These are phyloP conservation scores for Australoheros scitulus DNA, from an alignment of 2,113 vertebrate species.

Conservation along the genomic window DNA sequence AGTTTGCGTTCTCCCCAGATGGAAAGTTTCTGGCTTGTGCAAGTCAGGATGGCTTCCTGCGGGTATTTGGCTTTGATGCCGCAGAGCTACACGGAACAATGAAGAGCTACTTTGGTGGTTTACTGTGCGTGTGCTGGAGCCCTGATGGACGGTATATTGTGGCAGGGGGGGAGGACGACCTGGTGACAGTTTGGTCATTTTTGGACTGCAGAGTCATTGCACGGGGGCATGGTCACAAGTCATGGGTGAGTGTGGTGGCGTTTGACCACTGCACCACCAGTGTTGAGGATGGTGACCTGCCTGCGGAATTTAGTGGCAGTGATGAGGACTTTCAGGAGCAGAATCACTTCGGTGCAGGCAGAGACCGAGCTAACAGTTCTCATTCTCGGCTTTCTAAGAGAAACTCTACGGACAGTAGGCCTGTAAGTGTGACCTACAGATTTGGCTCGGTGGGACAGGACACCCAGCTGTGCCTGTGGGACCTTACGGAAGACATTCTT, in stretches of 20 bases:
- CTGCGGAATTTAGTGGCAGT: slow-evolving; percentile 93
- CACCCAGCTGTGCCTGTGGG: slow-evolving; percentile 97
- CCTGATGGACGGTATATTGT: slow-evolving; percentile 97
- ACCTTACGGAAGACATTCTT: slow-evolving; percentile 98
- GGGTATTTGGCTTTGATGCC: slow-evolving; percentile 95
- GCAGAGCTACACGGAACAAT: slow-evolving; percentile 97
- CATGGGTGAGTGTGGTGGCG: slow-evolving; percentile 97
- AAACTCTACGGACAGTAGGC: slow-evolving; percentile 96
- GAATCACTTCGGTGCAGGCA: slow-evolving; percentile 87
- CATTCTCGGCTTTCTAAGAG: slow-evolving; percentile 95
- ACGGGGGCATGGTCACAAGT: slow-evolving; percentile 95
- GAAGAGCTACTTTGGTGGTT: slow-evolving; percentile 99
- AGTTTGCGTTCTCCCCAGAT: slow-evolving; percentile 98
- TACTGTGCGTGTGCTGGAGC: slow-evolving; percentile 99
- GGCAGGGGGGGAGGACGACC: slow-evolving; percentile 95
- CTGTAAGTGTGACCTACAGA: slow-evolving; percentile 94
- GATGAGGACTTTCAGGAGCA: slow-evolving; percentile 98
- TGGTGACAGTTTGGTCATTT: slow-evolving; percentile 98
- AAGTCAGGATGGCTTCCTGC: slow-evolving; percentile 97
- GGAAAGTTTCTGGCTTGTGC: slow-evolving; percentile 96
- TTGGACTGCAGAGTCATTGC: slow-evolving; percentile 95
- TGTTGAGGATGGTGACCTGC: slow-evolving; percentile 91
- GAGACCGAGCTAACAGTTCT: slow-evolving; percentile 93
- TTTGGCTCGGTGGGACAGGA: slow-evolving; percentile 99
- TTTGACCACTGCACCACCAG: slow-evolving; percentile 98